Percentiles rank a stretch among this genome's conserved stretches.
Evolutionary conservation across 1,140 invertebrate species (phyloP).

Genomic region (Diachasmimorpha longicaudata): DNA sequence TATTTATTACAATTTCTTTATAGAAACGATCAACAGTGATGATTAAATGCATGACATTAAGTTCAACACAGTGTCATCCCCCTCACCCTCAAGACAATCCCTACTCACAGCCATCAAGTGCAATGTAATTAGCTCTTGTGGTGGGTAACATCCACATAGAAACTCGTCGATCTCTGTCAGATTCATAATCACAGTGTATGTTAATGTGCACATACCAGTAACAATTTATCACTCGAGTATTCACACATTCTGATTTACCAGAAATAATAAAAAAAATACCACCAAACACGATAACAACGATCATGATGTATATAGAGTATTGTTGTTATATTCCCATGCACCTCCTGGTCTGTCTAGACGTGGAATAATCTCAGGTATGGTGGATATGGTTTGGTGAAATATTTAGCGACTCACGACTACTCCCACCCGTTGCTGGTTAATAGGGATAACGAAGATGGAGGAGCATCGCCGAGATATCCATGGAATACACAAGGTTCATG

Average conservation of each 20-base stretch:
- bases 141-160: conserved; percentile 3
- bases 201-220: neutral
- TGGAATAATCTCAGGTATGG: conserved; percentile 20
- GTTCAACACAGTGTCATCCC: neutral
- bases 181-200: conserved; percentile 17
- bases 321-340: neutral
- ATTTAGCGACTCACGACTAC: conserved; percentile 37
- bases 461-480: conserved; percentile 26
- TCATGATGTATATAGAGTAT: neutral
- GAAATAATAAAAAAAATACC: neutral
- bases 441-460: conserved; percentile 48
- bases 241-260: neutral
- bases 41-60: conserved; percentile 48
- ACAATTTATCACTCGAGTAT: conserved; percentile 10
- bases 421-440: conserved; percentile 30
- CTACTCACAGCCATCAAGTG: neutral
- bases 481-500: neutral
- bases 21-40: neutral
- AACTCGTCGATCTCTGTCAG: conserved; percentile 30
- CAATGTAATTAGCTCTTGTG: conserved; percentile 25
- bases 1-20: too few relatives aligned
- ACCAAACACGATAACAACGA: neutral
- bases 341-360: neutral
- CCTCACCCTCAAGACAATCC: conserved; percentile 48
- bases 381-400: conserved; percentile 36